Conservation (phyloP, 2,113 vertebrate species). For the Daboia siamensis region DNA sequence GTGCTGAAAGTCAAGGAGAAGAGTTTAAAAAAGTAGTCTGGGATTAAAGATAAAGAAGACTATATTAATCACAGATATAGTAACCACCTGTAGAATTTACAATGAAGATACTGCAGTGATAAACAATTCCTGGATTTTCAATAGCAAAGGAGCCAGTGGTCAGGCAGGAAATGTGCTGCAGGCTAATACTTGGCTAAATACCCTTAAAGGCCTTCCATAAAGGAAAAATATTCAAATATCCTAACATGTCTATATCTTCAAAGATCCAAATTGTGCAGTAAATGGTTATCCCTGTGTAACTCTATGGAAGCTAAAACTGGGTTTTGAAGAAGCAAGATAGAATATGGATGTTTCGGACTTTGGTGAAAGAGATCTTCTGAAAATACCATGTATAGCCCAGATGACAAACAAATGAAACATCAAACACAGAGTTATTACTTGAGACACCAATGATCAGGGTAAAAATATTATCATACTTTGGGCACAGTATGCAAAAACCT, state of each 20-base stretch:
- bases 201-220: not conserved
- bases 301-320: not conserved
- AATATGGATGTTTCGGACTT: not conserved
- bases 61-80: not conserved
- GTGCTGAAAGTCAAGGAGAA: not conserved
- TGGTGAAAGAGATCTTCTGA: not conserved
- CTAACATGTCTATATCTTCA: not conserved
- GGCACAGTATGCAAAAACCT: not conserved
- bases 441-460: not conserved
- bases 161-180: not conserved
- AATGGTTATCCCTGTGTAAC: not conserved
- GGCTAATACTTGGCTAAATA: not conserved
- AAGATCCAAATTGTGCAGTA: not conserved
- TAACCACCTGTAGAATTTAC: not conserved
- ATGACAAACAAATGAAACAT: not conserved
- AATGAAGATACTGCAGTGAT: not conserved
- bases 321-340: not conserved
- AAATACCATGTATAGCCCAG: not conserved
- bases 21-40: not conserved
- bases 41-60: not conserved
- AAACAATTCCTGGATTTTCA: not conserved
- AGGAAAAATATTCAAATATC: not conserved
- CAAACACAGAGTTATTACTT: not conserved
- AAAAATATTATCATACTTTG: not conserved
- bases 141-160: not conserved